phyloP scores from a whole-genome alignment of 2,888 invertebrate genomes.

The Rugalucina vietnamica region DNA sequence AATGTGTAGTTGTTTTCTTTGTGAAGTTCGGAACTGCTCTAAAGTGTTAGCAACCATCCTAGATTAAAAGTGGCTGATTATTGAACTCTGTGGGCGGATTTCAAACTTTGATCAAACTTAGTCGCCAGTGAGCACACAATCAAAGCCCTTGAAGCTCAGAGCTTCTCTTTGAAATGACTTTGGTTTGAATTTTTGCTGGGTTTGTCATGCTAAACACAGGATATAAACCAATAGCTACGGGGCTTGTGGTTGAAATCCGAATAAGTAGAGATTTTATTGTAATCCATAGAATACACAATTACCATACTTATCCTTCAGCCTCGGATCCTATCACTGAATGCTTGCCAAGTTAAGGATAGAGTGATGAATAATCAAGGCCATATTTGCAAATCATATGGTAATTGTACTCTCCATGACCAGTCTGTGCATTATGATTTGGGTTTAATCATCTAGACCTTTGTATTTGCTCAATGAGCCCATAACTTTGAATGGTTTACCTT shows the following conservation, averaged over 20 bases:
- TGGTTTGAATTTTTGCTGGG: neutral
- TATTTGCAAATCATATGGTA: too few species aligned
- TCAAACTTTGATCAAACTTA: neutral
- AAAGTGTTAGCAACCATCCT: neutral
- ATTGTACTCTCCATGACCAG: too few species aligned
- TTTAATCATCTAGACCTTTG: too few species aligned
- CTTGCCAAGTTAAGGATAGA: too few species aligned
- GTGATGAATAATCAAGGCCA: too few species aligned
- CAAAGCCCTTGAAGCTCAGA: neutral
- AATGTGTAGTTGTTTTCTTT: neutral
- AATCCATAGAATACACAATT: constrained; percentile 4
- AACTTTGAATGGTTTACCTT: too few species aligned
- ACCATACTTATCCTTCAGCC: too few species aligned
- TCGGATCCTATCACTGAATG: too few species aligned
- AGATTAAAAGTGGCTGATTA: neutral
- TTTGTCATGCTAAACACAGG: neutral
- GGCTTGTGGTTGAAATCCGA: neutral
- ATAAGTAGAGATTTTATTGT: neutral
- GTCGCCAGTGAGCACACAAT: neutral
- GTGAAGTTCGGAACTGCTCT: neutral
- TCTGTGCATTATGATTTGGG: too few species aligned
- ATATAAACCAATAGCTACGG: constrained; percentile 1
- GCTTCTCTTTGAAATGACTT: neutral
- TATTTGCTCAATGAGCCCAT: too few species aligned
- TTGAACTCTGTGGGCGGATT: constrained; percentile 2